A percentile compares a stretch with the other conserved stretches of the same genome.
Evolutionary conservation across 1,140 invertebrate genomes (phyloP).

Genomic region (Nomia melanderi): DNA sequence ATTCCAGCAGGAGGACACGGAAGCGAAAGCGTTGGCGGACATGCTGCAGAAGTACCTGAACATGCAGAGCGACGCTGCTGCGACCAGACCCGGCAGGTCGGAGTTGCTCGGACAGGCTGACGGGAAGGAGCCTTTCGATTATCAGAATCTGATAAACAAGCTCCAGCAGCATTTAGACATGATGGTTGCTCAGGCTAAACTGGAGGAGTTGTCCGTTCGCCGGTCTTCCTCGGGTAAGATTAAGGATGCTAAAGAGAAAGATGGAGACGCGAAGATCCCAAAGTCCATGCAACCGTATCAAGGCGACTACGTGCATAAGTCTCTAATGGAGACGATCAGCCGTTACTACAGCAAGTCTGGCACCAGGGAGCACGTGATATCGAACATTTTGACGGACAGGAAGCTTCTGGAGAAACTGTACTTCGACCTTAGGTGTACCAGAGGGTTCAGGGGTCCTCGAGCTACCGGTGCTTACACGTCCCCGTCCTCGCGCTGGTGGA

Average conservation of each 20-base stretch:
- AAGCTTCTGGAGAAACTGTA: slow-evolving; percentile 87
- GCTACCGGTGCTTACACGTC: slow-evolving; percentile 77
- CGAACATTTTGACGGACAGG: slow-evolving; percentile 86
- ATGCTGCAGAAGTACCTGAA: slow-evolving; percentile 86
- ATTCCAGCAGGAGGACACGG: slow-evolving; percentile 78
- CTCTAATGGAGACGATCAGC: slow-evolving; percentile 84
- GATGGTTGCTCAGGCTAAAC: slow-evolving; percentile 74
- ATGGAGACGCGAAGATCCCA: slow-evolving; percentile 49
- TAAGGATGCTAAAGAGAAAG: not conserved
- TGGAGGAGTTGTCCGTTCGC: slow-evolving; percentile 43
- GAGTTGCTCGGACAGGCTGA: not conserved
- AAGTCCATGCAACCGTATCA: slow-evolving; percentile 71
- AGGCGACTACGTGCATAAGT: slow-evolving; percentile 84
- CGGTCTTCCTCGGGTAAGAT: slow-evolving; percentile 8
- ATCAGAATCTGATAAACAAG: slow-evolving; percentile 85
- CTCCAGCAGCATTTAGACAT: slow-evolving; percentile 84
- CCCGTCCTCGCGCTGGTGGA: slow-evolving; percentile 74
- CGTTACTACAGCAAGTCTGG: slow-evolving; percentile 85
- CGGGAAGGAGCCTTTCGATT: slow-evolving; percentile 79
- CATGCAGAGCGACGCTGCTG: slow-evolving; percentile 76
- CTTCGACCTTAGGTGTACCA: slow-evolving; percentile 86
- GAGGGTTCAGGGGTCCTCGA: slow-evolving; percentile 83
- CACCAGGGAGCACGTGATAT: slow-evolving; percentile 85
- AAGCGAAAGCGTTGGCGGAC: slow-evolving; percentile 83
- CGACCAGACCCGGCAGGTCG: slow-evolving; percentile 17